Base-by-base conservation (phyloP, 2,888 invertebrate genomes). In the Epistrophella euchroma region DNA sequence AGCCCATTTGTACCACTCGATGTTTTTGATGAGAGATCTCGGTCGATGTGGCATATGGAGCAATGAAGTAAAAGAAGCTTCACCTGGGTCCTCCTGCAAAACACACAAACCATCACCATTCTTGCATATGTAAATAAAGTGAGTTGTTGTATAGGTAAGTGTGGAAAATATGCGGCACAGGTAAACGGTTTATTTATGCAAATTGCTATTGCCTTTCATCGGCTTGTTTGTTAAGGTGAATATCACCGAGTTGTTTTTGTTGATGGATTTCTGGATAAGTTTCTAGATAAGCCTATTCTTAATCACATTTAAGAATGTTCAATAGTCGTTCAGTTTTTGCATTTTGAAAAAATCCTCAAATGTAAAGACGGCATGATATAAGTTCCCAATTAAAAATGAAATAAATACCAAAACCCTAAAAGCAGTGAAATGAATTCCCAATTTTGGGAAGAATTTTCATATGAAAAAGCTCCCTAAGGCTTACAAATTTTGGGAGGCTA, bases 131-230 rank as follows among this genome's bases (percentile, higher is more conserved):
- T 43, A 70, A 64, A 47, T 70, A 74, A 74, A 82, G 74, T 70
- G 82, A 77, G 82, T 58, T 82, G 82, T 82, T 28, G 6, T 81
- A 77, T 82, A 45, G 74, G 77, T 77, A 81, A 86, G 76, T 80
- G 71, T 66, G 71, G 71, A 71, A 60, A 75, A 47, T 74, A 62
- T 86, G 77, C 66, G 77, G 74, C 50, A 43, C 66, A 74, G 74
- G 74, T 56, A 58, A 86, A 74, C 73, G 68, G 82, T 86, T 82
- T 86, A 82, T 82, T 82, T 86, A 86, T 86, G 86, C 71, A 86
- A 86, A 86, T 86, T 86, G 45, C 64, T 58, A 71, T 76, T 73
- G 43, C 56, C 52, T 68, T 68, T 58, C 32, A 32, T 47, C 22
- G 68, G 28, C 37, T 77, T 22, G 60, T n/a, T 43, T 25, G 28